Percentiles rank a stretch among this genome's conserved stretches.
These are phyloP conservation scores for Gnathonemus echidnorhynchus DNA, from an alignment of 2,113 vertebrate genomes.

Conservation along the genomic window DNA sequence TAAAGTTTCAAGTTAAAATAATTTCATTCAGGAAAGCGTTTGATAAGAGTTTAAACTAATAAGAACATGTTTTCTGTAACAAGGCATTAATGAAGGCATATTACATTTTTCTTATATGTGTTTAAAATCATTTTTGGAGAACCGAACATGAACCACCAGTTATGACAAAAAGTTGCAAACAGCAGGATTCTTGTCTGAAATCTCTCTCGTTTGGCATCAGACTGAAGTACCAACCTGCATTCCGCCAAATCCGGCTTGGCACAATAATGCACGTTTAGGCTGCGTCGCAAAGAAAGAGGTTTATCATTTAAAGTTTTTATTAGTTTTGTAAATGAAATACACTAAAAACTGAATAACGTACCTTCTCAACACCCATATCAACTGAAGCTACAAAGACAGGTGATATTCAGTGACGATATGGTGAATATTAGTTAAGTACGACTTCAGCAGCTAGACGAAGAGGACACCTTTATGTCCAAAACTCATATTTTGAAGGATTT, in stretches of 20 bases:
- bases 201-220: background rate
- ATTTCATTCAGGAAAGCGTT: background rate
- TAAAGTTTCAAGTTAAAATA: background rate
- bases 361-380: background rate
- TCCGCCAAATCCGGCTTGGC: background rate
- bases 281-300: background rate
- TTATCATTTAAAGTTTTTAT: background rate
- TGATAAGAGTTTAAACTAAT: background rate
- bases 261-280: background rate
- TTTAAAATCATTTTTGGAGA: background rate
- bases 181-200: background rate
- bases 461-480: background rate
- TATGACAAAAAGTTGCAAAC: background rate
- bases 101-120: background rate
- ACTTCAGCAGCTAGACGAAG: background rate
- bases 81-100: background rate
- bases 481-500: background rate
- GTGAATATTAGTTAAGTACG: background rate
- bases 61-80: background rate
- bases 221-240: no score
- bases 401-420: background rate
- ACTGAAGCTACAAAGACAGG: background rate
- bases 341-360: background rate
- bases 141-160: background rate
- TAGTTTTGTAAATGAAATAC: background rate